Evolutionary conservation across 2,888 invertebrate genomes (phyloP).

Genomic region (Stenichneumon culpator): DNA sequence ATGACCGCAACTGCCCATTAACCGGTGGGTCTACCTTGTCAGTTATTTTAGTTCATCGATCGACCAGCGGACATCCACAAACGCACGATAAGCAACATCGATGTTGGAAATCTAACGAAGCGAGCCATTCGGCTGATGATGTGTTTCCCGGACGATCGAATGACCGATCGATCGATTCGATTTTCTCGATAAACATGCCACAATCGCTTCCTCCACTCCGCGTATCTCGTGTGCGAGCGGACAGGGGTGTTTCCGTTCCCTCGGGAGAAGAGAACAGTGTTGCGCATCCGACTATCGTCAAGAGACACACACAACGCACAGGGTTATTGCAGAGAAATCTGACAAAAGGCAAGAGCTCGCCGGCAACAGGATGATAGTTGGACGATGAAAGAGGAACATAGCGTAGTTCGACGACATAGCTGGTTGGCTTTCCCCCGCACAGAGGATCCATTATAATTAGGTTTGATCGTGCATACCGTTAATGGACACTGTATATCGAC

Average conservation of each 20-base stretch:
- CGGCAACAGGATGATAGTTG: conserved; percentile 3
- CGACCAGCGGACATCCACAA: background rate
- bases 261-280: conserved; percentile 10
- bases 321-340: background rate
- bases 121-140: conserved; percentile 58
- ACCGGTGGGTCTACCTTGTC: conserved; percentile 9
- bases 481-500: conserved; percentile 79
- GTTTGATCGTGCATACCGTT: conserved; percentile 80
- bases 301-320: conserved; percentile 5
- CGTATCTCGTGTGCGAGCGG: conserved; percentile 7
- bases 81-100: conserved; percentile 13
- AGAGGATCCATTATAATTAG: conserved; percentile 79
- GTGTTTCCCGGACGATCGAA: conserved; percentile 33
- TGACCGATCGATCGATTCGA: conserved; percentile 69
- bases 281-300: conserved; percentile 3
- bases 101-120: conserved; percentile 22
- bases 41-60: conserved; percentile 45
- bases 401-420: conserved; percentile 36
- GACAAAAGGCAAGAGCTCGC: background rate
- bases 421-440: conserved; percentile 53
- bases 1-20: conserved; percentile 9
- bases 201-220: conserved; percentile 50
- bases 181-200: conserved; percentile 58
- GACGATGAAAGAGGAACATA: conserved; percentile 40
- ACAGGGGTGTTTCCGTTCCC: conserved; percentile 25